These are phyloP conservation scores for Eptatretus burgeri DNA, from an alignment of 2,113 vertebrate genomes.

Conservation along the genomic window DNA sequence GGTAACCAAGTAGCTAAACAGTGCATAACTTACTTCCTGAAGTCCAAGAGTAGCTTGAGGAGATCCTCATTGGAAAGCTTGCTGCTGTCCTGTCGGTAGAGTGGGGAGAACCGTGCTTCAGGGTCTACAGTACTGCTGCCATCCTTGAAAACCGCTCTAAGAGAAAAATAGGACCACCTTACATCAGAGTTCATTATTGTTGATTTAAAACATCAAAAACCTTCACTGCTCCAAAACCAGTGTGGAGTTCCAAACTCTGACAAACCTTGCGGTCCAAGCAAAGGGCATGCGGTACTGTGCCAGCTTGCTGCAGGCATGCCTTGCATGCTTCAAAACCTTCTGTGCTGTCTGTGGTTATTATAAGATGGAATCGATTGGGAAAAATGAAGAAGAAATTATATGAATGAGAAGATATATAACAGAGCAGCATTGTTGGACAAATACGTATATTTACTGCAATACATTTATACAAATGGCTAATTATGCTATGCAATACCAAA, in stretches of 20 bases:
- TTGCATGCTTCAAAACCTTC: slow-evolving; percentile 90
- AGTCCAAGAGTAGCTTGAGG: slow-evolving; percentile 72
- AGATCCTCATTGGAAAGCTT: slow-evolving; percentile 85
- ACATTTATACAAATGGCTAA: too few relatives aligned
- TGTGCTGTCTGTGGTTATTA: slow-evolving; percentile 37
- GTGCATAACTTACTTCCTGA: slow-evolving; percentile 53
- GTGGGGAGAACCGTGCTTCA: slow-evolving; percentile 56
- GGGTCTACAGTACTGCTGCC: slow-evolving; percentile 60
- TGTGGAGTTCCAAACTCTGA: slow-evolving; percentile 10
- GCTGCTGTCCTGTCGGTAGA: slow-evolving; percentile 81
- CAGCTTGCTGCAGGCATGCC: slow-evolving; percentile 54
- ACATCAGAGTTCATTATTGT: slow-evolving; percentile 1
- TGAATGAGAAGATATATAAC: too few relatives aligned
- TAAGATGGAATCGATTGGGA: too few relatives aligned
- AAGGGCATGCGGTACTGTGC: slow-evolving; percentile 91
- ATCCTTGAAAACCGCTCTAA: slow-evolving; percentile 64
- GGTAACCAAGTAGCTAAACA: slow-evolving; percentile 2
- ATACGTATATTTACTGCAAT: too few relatives aligned
- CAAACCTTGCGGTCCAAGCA: slow-evolving; percentile 87
- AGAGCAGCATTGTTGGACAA: too few relatives aligned
- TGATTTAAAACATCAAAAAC: slow-evolving; percentile 11
- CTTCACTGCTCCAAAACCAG: not conserved
- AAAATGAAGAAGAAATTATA: too few relatives aligned
- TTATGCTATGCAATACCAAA: too few relatives aligned
- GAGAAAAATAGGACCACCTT: not conserved